Evolutionary conservation across 2,113 vertebrate species (phyloP), one percentile per base, ranked within the genome.

Genomic region (Bagarius yarrelli): DNA sequence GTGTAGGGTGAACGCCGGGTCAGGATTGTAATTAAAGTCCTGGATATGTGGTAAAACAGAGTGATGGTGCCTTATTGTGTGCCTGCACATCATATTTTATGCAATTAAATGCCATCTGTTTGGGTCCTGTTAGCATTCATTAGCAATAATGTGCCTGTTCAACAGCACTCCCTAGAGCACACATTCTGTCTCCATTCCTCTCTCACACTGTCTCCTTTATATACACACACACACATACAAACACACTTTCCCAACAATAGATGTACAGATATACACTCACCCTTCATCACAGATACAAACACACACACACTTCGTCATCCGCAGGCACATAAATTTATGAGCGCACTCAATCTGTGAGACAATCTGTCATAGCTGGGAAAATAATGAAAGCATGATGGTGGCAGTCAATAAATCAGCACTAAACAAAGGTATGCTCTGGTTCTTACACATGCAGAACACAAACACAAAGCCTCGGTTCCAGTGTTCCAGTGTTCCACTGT

Each of bases 51-150:
- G 82, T 84, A 70, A 86, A 84, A 70, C 85, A 88, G 69, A 84
- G 47, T 83, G 78, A 73, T 78, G 80, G 69, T 69, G 73, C 52
- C 83, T 63, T 55, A 71, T 80, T 83, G 82, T 57, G 53, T 57
- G 64, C 67, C 60, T 36, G 61, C 59, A 74, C 66, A 73, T 80
- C 86, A 67, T 85, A 83, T 83, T 87, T 85, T 80, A 86, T 80
- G 81, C 64, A 87, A 84, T 88, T 85, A 87, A 88, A 79, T 83
- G 84, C 81, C 90, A 90, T 89, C 89, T 89, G 87, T 81, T 87
- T 57, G 79, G 79, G 63, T 64, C 15, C 79, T 83, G 84, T 86
- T 83, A 81, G 63, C 79, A 86, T 86, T 87, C 79, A 88, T 86
- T 85, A 81, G 73, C 82, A 83, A 87, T 85, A 88, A 88, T 75